phyloP scores from a whole-genome alignment of 2,113 vertebrate species.

The Nansenia antarctica region DNA sequence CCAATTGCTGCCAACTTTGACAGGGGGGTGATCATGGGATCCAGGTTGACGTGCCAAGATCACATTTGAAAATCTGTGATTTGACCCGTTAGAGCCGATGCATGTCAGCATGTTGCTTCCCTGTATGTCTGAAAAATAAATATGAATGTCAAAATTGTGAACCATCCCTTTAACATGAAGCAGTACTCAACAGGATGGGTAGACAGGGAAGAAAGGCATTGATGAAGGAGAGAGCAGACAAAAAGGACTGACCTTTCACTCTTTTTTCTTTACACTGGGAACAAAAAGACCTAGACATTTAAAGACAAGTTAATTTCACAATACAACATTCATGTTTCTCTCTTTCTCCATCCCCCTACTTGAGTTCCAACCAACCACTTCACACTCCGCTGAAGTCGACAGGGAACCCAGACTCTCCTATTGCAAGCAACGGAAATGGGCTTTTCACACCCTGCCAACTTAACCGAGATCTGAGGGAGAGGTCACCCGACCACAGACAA shows the following conservation, averaged over 20 bases:
- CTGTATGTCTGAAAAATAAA: no score
- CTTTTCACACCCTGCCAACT: background rate
- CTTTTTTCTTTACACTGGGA: background rate
- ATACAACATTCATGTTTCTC: conserved; percentile 1
- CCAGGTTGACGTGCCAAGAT: no score
- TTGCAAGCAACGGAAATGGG: background rate
- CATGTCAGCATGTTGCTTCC: no score
- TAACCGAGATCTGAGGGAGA: background rate
- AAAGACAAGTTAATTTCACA: background rate
- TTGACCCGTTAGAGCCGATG: no score
- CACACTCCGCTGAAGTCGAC: background rate
- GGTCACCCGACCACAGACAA: background rate
- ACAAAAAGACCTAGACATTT: conserved; percentile 1
- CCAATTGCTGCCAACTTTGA: no score
- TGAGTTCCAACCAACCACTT: background rate
- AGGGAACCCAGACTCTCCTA: background rate
- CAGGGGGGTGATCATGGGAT: no score
- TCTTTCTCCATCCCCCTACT: background rate
- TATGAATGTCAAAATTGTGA: no score
- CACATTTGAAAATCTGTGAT: no score
- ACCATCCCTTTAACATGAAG: no score
- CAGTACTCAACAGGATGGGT: no score
- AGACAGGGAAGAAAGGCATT: background rate
- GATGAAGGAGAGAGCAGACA: background rate
- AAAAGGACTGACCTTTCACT: background rate